Conservation (phyloP, 2,888 invertebrate species). For the Scaptodrosophila latifasciaeformis region DNA sequence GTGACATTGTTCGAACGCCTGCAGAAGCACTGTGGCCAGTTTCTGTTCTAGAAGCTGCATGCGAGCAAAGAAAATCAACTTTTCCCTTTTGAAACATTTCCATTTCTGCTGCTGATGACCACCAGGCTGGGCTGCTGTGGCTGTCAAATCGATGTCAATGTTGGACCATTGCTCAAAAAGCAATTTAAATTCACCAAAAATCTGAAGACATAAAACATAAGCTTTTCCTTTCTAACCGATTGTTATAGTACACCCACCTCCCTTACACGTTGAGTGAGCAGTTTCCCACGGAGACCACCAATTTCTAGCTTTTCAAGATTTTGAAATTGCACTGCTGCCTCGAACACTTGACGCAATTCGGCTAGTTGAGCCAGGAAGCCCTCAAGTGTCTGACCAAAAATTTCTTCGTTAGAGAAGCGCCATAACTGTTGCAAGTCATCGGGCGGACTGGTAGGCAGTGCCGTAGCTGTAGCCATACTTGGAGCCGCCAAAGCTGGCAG, state of each 20-base stretch:
- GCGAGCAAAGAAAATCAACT: slow-evolving; percentile 74
- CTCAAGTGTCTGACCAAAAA: slow-evolving; percentile 81
- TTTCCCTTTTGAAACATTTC: slow-evolving; percentile 77
- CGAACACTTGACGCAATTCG: slow-evolving; percentile 83
- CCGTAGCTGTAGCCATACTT: slow-evolving; percentile 4
- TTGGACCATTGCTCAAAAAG: slow-evolving; percentile 71
- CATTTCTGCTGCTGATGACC: slow-evolving; percentile 36
- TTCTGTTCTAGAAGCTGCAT: slow-evolving; percentile 76
- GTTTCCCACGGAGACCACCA: slow-evolving; percentile 75
- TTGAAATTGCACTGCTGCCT: slow-evolving; percentile 86
- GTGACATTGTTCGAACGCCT: slow-evolving; percentile 79
- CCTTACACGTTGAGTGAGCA: slow-evolving; percentile 65
- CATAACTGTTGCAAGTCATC: slow-evolving; percentile 79
- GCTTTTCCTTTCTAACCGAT: too few relatives aligned
- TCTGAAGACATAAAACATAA: too few relatives aligned
- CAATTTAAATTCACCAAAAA: slow-evolving; percentile 67
- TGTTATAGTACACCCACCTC: slow-evolving; percentile 55
- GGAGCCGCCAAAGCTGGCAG: slow-evolving; percentile 50
- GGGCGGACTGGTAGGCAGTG: slow-evolving; percentile 73
- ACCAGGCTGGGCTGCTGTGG: slow-evolving; percentile 28
- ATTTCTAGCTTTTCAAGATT: slow-evolving; percentile 93
- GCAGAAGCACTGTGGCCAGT: slow-evolving; percentile 78
- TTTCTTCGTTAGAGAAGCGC: slow-evolving; percentile 84
- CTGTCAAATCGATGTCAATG: slow-evolving; percentile 67
- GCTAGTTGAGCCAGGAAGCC: slow-evolving; percentile 80